Conservation (phyloP, 2,888 invertebrate genomes). For the Acanthoscelides obtectus region DNA sequence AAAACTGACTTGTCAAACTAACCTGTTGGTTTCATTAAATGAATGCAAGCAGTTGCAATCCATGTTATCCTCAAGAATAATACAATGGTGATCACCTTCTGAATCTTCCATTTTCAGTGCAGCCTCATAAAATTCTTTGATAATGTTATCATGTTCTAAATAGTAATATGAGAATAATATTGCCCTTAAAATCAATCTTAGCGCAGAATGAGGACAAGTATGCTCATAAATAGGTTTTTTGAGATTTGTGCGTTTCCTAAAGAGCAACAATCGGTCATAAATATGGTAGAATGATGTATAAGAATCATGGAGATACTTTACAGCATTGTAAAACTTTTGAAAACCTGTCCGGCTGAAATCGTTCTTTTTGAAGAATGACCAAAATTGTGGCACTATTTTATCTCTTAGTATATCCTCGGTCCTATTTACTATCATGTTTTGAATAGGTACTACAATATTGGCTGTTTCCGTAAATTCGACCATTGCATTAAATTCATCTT, state of each 20-base stretch:
- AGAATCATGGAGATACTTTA: slow-evolving; percentile 58
- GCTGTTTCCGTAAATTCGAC: slow-evolving; percentile 37
- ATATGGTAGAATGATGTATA: slow-evolving; percentile 54
- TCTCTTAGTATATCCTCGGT: slow-evolving; percentile 59
- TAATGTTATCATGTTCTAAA: slow-evolving; percentile 62
- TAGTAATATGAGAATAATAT: slow-evolving; percentile 68
- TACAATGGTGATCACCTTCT: slow-evolving; percentile 54
- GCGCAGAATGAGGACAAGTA: slow-evolving; percentile 52
- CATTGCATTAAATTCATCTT: slow-evolving; percentile 42
- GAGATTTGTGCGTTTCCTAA: slow-evolving; percentile 50
- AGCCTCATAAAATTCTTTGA: slow-evolving; percentile 71
- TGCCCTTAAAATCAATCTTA: slow-evolving; percentile 62
- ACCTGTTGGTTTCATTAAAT: slow-evolving; percentile 74
- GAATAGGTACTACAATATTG: slow-evolving; percentile 40
- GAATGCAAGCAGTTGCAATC: slow-evolving; percentile 57
- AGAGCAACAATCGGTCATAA: slow-evolving; percentile 52
- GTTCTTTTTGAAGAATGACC: slow-evolving; percentile 57
- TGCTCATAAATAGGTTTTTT: slow-evolving; percentile 53
- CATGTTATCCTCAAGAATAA: slow-evolving; percentile 59
- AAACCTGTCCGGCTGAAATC: slow-evolving; percentile 57
- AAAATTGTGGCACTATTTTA: slow-evolving; percentile 60
- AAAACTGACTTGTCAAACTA: no score
- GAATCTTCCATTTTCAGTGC: slow-evolving; percentile 56
- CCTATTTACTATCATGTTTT: slow-evolving; percentile 41
- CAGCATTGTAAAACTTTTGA: slow-evolving; percentile 62